Conservation (phyloP, 1,140 invertebrate species). For the Drosophila kepulauana region DNA sequence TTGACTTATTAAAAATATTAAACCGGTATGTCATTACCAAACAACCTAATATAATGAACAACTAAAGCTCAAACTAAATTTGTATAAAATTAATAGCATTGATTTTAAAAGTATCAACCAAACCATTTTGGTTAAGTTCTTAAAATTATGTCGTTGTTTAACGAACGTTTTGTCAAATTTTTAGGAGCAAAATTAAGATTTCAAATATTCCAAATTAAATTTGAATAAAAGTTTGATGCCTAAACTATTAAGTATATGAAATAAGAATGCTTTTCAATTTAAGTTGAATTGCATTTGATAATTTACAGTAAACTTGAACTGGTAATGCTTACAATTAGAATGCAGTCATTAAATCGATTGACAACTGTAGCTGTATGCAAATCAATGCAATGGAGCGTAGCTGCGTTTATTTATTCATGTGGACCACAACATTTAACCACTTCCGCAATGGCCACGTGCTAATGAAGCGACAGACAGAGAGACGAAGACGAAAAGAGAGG, state of each 20-base stretch:
- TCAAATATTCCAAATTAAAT: too few relatives aligned
- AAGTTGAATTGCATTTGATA: background rate
- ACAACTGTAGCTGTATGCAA: conserved; percentile 54
- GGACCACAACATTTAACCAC: conserved; percentile 65
- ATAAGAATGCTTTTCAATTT: background rate
- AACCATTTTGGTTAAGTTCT: too few relatives aligned
- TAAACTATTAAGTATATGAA: background rate
- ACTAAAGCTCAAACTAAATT: too few relatives aligned
- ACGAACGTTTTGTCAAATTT: too few relatives aligned
- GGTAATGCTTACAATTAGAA: background rate
- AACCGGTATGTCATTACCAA: too few relatives aligned
- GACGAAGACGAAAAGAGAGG: background rate
- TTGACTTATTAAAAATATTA: too few relatives aligned
- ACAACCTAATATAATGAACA: too few relatives aligned
- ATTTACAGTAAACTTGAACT: background rate
- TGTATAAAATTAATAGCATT: too few relatives aligned
- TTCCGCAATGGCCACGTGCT: conserved; percentile 70
- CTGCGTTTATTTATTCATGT: conserved; percentile 74
- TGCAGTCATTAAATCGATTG: background rate
- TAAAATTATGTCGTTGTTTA: too few relatives aligned
- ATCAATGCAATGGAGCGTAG: conserved; percentile 67
- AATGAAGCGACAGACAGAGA: conserved; percentile 15
- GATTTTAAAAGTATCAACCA: too few relatives aligned
- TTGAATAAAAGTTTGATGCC: too few relatives aligned
- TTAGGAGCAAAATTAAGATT: too few relatives aligned